These are phyloP conservation scores for Amblyteles armatorius DNA, from an alignment of 2,888 invertebrate species.

Conservation along the genomic window DNA sequence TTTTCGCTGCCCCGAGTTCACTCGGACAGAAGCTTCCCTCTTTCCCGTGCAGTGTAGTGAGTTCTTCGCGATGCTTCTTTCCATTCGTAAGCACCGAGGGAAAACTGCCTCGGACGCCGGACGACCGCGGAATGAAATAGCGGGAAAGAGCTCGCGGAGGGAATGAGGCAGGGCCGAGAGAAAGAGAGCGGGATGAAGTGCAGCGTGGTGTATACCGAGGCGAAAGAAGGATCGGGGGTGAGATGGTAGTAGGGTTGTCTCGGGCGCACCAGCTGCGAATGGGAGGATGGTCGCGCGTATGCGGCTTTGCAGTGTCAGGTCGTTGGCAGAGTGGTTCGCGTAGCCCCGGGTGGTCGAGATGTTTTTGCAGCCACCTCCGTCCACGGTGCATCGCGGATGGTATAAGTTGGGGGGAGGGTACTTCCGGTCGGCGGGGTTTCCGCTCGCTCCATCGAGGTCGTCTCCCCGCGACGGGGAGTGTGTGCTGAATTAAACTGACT, in stretches of 20 bases:
- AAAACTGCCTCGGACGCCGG: conserved; percentile 47
- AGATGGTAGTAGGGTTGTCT: conserved; percentile 28
- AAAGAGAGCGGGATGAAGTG: neutral
- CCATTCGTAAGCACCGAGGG: conserved; percentile 43
- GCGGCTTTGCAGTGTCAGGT: conserved; percentile 49
- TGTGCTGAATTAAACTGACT: conserved; percentile 29
- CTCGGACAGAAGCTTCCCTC: conserved; percentile 51
- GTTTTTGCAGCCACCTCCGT: conserved; percentile 35
- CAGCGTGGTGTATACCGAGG: neutral
- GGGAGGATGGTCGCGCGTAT: conserved; percentile 3
- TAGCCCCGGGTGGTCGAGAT: conserved; percentile 49
- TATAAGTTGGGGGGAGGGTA: conserved; percentile 31
- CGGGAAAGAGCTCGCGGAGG: conserved; percentile 49
- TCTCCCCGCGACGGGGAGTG: conserved; percentile 13
- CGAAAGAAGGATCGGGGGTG: conserved; percentile 20
- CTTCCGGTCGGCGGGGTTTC: conserved; percentile 42
- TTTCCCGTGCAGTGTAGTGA: conserved; percentile 8
- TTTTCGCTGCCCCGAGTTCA: conserved; percentile 39
- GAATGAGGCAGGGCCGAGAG: conserved; percentile 1
- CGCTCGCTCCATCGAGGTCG: conserved; percentile 20
- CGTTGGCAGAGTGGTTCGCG: conserved; percentile 23
- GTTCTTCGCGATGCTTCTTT: conserved; percentile 41
- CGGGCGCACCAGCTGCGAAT: conserved; percentile 35
- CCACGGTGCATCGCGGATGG: conserved; percentile 17
- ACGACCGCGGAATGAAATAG: conserved; percentile 55